Percentiles rank a stretch among this genome's conserved stretches.
These are phyloP conservation scores for Holothuria glaberrima DNA, from an alignment of 35 echinoderm and acorn worm species.

Conservation along the genomic window DNA sequence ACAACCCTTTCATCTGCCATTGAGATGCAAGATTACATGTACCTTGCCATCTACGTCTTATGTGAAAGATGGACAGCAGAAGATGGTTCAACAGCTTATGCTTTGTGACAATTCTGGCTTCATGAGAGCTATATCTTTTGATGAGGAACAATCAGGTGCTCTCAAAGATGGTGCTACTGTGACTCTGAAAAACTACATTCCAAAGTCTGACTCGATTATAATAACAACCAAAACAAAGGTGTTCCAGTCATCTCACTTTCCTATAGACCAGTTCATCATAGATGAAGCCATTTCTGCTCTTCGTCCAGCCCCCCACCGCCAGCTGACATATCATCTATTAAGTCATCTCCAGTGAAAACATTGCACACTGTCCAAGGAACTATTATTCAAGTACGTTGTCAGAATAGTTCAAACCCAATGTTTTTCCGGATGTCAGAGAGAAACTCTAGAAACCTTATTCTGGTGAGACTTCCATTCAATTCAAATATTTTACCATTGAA, in stretches of 20 bases:
- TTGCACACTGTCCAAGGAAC: background rate
- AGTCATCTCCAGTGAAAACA: conserved; percentile 7
- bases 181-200: conserved; percentile 7
- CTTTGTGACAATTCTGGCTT: conserved; percentile 1
- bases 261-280: background rate
- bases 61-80: conserved; percentile 5
- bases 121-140: background rate
- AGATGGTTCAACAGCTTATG: background rate
- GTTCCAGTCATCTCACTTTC: background rate
- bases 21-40: conserved; percentile 8
- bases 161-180: background rate
- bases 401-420: background rate
- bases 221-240: conserved; percentile 18
- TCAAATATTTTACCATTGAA: too few relatives aligned
- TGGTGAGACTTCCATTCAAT: too few relatives aligned
- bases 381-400: background rate
- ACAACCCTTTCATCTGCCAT: conserved; percentile 17
- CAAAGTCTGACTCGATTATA: background rate
- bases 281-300: background rate
- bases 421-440: too few relatives aligned
- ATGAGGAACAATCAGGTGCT: background rate
- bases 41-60: background rate
- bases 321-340: conserved; percentile 3
- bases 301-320: conserved; percentile 12
- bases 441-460: too few relatives aligned